Conservation (phyloP, 2,888 invertebrate genomes). For the Eupithecia centaureata region DNA sequence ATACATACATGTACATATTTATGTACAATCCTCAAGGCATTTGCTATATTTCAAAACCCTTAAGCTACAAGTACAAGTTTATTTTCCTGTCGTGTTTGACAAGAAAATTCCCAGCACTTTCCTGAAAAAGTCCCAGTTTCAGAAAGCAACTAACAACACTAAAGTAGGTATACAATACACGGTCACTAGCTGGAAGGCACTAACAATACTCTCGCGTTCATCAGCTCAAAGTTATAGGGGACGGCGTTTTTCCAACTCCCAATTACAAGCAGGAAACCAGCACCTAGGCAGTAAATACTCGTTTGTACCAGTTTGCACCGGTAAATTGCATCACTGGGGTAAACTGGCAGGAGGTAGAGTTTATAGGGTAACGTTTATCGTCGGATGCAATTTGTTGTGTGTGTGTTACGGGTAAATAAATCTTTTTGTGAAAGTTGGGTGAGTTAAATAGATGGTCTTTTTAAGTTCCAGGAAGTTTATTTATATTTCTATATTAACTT, state of each 20-base stretch:
- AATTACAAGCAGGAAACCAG: conserved; percentile 37
- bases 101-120: background rate
- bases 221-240: conserved; percentile 32
- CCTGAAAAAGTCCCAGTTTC: conserved; percentile 6
- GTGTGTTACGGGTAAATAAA: conserved; percentile 4
- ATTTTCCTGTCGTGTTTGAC: background rate
- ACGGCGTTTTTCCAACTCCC: conserved; percentile 21
- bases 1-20: too few species aligned
- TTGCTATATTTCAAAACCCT: background rate
- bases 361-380: background rate
- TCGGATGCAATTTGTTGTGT: conserved; percentile 9
- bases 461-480: background rate
- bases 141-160: background rate
- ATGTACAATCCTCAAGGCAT: background rate
- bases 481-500: background rate
- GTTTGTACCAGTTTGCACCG: conserved; percentile 18
- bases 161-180: background rate
- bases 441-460: background rate
- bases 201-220: conserved; percentile 20
- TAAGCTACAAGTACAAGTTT: background rate
- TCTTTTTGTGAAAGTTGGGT: conserved; percentile 6
- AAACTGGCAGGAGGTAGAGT: conserved; percentile 1
- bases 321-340: conserved; percentile 17
- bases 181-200: conserved; percentile 18
- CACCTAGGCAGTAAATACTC: conserved; percentile 34